Conservation (phyloP, 2,888 invertebrate species). For the Miltochrista miniata region DNA sequence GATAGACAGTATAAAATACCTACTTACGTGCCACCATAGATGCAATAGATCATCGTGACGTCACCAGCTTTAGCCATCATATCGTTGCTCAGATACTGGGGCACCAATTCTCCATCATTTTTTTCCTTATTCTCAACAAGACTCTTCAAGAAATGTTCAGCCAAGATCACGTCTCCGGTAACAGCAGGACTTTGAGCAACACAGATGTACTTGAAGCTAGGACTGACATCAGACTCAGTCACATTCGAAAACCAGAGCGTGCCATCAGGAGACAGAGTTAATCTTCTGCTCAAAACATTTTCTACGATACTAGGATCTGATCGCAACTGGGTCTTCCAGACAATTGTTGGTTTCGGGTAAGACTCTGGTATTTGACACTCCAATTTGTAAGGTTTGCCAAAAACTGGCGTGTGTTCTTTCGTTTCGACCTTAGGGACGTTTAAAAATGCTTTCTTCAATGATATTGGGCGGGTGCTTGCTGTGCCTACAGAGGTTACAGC, state of each 20-base stretch:
- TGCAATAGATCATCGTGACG: constrained; percentile 63
- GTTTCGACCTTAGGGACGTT: constrained; percentile 39
- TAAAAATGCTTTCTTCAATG: constrained; percentile 50
- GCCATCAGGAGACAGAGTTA: constrained; percentile 59
- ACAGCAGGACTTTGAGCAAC: constrained; percentile 55
- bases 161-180: constrained; percentile 48
- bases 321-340: constrained; percentile 54
- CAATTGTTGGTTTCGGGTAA: constrained; percentile 61
- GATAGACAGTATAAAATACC: neutral
- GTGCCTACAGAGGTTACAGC: constrained; percentile 53
- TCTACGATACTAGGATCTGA: constrained; percentile 43
- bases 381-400: constrained; percentile 61
- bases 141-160: constrained; percentile 56
- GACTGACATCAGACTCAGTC: constrained; percentile 51
- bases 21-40: constrained; percentile 72
- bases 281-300: constrained; percentile 45
- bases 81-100: constrained; percentile 60
- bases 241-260: constrained; percentile 64
- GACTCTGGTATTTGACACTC: constrained; percentile 58
- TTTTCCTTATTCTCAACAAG: constrained; percentile 43
- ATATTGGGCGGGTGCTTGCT: constrained; percentile 54
- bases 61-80: constrained; percentile 51
- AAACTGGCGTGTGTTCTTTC: constrained; percentile 52
- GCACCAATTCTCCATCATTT: constrained; percentile 50
- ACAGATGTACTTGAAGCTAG: constrained; percentile 60